A percentile compares a stretch with the other conserved stretches of the same genome.
Conservation (phyloP, 1,140 invertebrate genomes). For the Antheraea mylitta region DNA sequence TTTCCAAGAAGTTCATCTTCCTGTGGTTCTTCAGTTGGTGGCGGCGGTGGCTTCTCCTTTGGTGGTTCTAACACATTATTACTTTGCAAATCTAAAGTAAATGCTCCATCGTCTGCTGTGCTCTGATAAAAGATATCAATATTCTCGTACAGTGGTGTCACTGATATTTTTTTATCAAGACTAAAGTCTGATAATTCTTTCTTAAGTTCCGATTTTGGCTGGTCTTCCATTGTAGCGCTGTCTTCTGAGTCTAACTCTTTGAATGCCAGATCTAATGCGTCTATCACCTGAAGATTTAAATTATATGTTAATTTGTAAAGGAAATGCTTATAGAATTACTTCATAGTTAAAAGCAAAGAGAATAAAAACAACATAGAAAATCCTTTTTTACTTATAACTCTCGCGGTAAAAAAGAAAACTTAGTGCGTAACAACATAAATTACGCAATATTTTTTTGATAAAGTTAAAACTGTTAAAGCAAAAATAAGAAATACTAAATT, state of each 20-base stretch:
- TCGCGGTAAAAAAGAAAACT: too few species aligned
- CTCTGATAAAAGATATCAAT: constrained; percentile 79
- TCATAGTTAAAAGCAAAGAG: background rate
- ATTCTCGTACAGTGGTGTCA: constrained; percentile 80
- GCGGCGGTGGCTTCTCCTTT: constrained; percentile 92
- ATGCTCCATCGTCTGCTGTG: constrained; percentile 43
- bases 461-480: too few species aligned
- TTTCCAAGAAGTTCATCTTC: constrained; percentile 71
- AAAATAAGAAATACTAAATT: too few species aligned
- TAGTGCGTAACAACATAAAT: too few species aligned
- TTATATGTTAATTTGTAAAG: background rate
- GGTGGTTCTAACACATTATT: constrained; percentile 87
- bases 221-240: constrained; percentile 33
- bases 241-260: constrained; percentile 80
- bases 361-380: background rate
- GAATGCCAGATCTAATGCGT: constrained; percentile 81
- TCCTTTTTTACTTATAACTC: background rate
- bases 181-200: constrained; percentile 39
- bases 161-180: constrained; percentile 51
- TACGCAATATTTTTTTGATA: too few species aligned
- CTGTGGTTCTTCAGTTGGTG: constrained; percentile 81
- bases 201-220: background rate
- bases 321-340: background rate
- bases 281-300: constrained; percentile 73
- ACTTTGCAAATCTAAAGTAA: constrained; percentile 77